A percentile compares a stretch with the other conserved stretches of the same genome.
Conservation (phyloP, 53 echinoderm and acorn worm species). For the Mesocentrotus franciscanus region DNA sequence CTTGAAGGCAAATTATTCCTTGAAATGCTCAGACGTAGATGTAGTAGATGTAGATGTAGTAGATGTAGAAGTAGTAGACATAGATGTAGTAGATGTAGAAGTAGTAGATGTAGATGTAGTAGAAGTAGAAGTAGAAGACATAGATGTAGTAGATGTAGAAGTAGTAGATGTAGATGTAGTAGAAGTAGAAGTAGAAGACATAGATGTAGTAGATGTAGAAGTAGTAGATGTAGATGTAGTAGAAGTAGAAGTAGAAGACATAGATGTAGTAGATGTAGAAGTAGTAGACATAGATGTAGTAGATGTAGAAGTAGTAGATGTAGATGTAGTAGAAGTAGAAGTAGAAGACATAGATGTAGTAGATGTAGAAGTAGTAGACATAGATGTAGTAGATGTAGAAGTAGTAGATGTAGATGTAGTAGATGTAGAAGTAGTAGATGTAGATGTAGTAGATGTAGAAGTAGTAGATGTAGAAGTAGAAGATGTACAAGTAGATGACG, state of each 20-base stretch:
- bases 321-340: neutral
- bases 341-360: conserved; percentile 8
- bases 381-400: conserved; percentile 5
- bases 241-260: neutral
- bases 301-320: conserved; percentile 12
- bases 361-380: neutral
- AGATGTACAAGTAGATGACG: neutral
- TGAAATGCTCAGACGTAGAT: too few relatives aligned
- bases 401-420: neutral
- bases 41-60: neutral
- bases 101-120: neutral
- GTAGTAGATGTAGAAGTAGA: neutral
- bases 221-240: neutral
- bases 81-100: neutral
- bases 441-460: neutral
- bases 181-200: neutral
- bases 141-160: neutral
- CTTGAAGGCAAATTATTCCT: too few relatives aligned
- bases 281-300: neutral
- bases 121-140: neutral
- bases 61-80: neutral
- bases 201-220: neutral
- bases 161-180: conserved; percentile 11
- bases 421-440: neutral
- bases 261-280: neutral